These are phyloP conservation scores for Mycetomoellerius zeteki DNA, from an alignment of 1,140 invertebrate genomes.

Conservation along the genomic window DNA sequence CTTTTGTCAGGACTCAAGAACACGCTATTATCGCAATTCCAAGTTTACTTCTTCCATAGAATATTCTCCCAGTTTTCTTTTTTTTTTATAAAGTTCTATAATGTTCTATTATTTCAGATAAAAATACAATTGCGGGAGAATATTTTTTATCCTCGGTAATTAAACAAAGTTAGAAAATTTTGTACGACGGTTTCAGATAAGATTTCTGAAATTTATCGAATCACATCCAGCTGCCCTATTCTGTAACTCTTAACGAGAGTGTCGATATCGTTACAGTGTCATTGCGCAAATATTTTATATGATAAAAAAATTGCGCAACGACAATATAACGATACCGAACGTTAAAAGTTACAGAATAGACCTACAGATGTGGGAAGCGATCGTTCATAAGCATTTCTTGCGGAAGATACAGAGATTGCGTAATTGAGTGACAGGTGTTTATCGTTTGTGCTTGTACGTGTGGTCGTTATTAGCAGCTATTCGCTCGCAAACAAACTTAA, in stretches of 20 bases:
- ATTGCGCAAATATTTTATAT: too few species aligned
- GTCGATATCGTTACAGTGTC: too few species aligned
- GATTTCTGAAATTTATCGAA: not conserved
- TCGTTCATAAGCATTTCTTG: conserved; percentile 21
- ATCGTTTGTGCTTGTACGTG: not conserved
- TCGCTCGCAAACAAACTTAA: conserved; percentile 41
- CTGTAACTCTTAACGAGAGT: too few species aligned
- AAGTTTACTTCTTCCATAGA: conserved; percentile 4
- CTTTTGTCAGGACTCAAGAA: conserved; percentile 26
- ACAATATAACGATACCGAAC: too few species aligned
- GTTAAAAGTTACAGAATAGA: too few species aligned
- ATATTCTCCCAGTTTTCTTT: not conserved
- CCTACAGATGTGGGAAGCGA: not conserved
- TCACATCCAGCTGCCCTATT: too few species aligned
- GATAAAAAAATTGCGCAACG: too few species aligned
- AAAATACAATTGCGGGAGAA: not conserved
- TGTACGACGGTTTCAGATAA: not conserved
- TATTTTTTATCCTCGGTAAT: not conserved
- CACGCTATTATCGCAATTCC: conserved; percentile 20
- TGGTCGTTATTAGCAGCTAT: conserved; percentile 13
- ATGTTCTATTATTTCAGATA: conserved; percentile 8
- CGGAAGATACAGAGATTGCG: conserved; percentile 1
- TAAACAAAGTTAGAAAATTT: not conserved
- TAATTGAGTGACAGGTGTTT: conserved; percentile 28
- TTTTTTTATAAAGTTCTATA: not conserved